Base-by-base conservation (phyloP, 2,113 vertebrate genomes). In the Sardina pilchardus region DNA sequence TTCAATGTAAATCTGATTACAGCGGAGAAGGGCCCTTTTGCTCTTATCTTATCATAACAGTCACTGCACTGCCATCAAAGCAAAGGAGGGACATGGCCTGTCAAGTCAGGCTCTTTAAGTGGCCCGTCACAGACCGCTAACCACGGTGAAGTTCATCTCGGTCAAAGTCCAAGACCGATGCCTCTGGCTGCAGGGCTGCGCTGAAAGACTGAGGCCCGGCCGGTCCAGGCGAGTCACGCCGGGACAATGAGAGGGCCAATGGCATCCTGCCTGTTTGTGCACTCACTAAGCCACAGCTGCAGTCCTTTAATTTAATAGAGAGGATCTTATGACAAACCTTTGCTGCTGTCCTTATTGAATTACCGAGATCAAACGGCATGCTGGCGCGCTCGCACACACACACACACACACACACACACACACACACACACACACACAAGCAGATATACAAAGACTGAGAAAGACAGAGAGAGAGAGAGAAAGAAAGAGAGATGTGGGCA, bases 401-500 rank as follows among this genome's bases (percentile, higher is more conserved):
- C n/a, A n/a, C n/a, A n/a, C n/a, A n/a, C n/a, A n/a, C n/a, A n/a
- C n/a, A n/a, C n/a, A n/a, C n/a, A n/a, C n/a, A n/a, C n/a, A 30
- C 6, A 67, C 26, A 34, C 67, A 71, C 67, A 71, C 26, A 34
- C 7, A 75, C 26, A 56, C 16, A 56, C 17, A n/a, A n/a, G n/a
- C n/a, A n/a, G n/a, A n/a, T n/a, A n/a, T n/a, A n/a, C n/a, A n/a
- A 3, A 50, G 59, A 9, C 75, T 85, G 30, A 45, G 39, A 47
- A 48, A 86, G 45, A 14, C 53, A 82, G 82, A 34, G 50, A 56
- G 21, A 19, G 67, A 42, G 43, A 87, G 82, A 34, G 6, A 4
- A 75, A 24, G 80, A 56, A 21, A 75, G 85, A 86, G 16, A 71
- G 26, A 19, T 67, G 48, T 53, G 19, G 48, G 48, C 48, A 50